Evolutionary conservation across 2,113 vertebrate genomes (phyloP).

Genomic region (Planiliza haematocheilus): DNA sequence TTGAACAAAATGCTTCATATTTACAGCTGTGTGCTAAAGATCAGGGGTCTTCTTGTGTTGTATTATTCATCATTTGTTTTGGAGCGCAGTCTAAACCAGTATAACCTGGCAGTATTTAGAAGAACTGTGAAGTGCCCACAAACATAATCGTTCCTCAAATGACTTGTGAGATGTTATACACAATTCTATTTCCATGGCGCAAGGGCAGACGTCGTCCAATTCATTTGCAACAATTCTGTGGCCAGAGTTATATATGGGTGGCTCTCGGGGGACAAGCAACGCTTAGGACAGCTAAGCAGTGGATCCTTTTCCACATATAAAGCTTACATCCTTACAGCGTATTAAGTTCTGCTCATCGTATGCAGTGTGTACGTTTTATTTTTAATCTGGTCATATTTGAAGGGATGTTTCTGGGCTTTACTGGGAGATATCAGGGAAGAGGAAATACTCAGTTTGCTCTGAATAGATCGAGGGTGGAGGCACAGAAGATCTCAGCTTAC

Average conservation of each 20-base stretch:
- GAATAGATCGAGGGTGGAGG: conserved; percentile 45
- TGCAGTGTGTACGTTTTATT: conserved; percentile 47
- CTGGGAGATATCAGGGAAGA: conserved; percentile 58
- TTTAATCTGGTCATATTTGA: conserved; percentile 66
- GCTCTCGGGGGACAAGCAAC: conserved; percentile 47
- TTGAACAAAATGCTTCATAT: conserved; percentile 62
- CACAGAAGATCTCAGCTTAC: conserved; percentile 60
- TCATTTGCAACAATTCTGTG: conserved; percentile 44
- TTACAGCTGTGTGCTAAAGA: conserved; percentile 63
- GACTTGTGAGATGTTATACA: conserved; percentile 47
- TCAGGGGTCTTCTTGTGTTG: conserved; percentile 26
- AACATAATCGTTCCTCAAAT: conserved; percentile 44
- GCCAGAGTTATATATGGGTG: conserved; percentile 37
- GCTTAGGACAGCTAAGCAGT: conserved; percentile 49
- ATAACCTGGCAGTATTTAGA: conserved; percentile 58
- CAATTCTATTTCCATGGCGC: conserved; percentile 62
- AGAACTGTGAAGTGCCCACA: conserved; percentile 58
- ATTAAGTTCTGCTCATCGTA: conserved; percentile 46
- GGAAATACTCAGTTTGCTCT: conserved; percentile 58
- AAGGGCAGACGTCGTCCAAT: conserved; percentile 54
- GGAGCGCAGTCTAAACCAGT: conserved; percentile 12
- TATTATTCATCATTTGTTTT: conserved; percentile 60
- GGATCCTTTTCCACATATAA: conserved; percentile 55
- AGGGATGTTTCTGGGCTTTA: conserved; percentile 45
- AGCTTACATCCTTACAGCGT: conserved; percentile 44